A percentile compares a stretch with the other conserved stretches of the same genome.
These are phyloP conservation scores for Tetramorium bicarinatum DNA, from an alignment of 2,888 invertebrate species.

Conservation along the genomic window DNA sequence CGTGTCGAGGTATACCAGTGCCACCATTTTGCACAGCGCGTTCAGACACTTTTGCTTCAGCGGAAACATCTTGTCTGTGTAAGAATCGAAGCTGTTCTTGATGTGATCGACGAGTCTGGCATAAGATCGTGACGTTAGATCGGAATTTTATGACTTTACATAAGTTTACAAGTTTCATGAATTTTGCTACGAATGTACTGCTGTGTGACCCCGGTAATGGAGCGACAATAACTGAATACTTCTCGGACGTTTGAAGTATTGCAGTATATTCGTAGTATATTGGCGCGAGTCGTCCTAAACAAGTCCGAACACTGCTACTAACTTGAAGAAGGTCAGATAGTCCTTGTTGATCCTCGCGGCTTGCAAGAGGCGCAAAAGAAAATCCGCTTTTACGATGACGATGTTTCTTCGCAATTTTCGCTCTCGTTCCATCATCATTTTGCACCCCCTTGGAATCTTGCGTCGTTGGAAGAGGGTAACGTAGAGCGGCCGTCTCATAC, in stretches of 20 bases:
- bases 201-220: neutral
- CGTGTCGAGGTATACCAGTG: slow-evolving; percentile 85
- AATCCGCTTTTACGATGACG: slow-evolving; percentile 84
- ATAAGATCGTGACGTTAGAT: neutral
- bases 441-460: slow-evolving; percentile 80
- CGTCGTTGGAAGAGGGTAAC: slow-evolving; percentile 84
- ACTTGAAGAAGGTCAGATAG: slow-evolving; percentile 79
- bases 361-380: slow-evolving; percentile 82
- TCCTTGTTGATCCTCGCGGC: slow-evolving; percentile 78
- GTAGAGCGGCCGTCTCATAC: slow-evolving; percentile 86
- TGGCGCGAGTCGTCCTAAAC: neutral
- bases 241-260: neutral
- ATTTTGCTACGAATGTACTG: neutral
- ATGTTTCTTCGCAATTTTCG: slow-evolving; percentile 81
- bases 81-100: slow-evolving; percentile 85
- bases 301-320: neutral
- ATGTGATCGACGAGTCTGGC: slow-evolving; percentile 83
- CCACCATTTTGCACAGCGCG: slow-evolving; percentile 85
- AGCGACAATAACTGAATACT: neutral
- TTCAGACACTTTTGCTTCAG: slow-evolving; percentile 83
- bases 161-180: neutral
- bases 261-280: neutral
- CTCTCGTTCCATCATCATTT: slow-evolving; percentile 79
- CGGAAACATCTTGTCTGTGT: slow-evolving; percentile 84
- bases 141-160: neutral